Evolutionary conservation across 2,113 vertebrate genomes (phyloP).

Genomic region (Cisticola juncidis): DNA sequence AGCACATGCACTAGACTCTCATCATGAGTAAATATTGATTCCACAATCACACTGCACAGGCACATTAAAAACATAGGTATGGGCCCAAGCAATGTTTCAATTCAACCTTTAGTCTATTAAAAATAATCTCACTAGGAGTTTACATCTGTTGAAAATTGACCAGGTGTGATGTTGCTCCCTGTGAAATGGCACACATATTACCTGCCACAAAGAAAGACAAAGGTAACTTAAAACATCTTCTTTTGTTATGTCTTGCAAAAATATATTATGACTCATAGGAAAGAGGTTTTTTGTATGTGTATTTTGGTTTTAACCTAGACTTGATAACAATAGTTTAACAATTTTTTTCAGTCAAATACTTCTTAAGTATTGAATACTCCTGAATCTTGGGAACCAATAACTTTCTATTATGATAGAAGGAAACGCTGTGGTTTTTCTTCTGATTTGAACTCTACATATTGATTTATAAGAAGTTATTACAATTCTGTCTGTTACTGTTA

Average conservation of each 20-base stretch:
- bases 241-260: not conserved
- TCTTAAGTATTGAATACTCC: too few relatives aligned
- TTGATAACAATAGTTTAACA: not conserved
- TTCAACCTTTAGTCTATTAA: not conserved
- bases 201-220: not conserved
- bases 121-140: not conserved
- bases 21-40: not conserved
- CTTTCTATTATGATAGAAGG: not conserved
- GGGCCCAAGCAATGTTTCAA: not conserved
- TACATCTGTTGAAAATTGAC: not conserved
- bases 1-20: not conserved
- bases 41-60: not conserved
- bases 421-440: not conserved
- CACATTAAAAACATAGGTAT: not conserved
- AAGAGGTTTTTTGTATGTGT: not conserved
- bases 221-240: not conserved
- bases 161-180: not conserved
- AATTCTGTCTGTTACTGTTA: not conserved
- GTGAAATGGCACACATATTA: not conserved
- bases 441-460: not conserved
- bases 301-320: not conserved
- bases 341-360: not conserved
- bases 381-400: not conserved
- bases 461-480: not conserved
- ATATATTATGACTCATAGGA: not conserved